Conservation (phyloP, 2,113 vertebrate genomes). For the Malaclemys terrapin region DNA sequence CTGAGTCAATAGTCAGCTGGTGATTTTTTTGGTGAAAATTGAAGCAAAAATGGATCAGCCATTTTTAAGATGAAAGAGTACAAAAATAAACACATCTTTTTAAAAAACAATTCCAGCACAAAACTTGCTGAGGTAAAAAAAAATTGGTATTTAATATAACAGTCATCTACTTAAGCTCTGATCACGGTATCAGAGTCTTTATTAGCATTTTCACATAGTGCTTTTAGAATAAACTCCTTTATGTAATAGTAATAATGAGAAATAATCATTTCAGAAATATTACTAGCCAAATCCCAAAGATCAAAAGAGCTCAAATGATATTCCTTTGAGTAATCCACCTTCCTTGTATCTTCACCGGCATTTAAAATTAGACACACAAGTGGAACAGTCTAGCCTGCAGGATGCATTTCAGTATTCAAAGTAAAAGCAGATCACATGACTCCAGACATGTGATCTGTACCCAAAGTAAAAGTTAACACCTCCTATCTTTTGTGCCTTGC, state of each 20-base stretch:
- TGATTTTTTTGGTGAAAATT: not conserved
- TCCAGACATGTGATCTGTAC: rapidly evolving
- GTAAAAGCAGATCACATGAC: rapidly evolving
- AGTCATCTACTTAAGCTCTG: not conserved
- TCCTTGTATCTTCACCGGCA: not conserved
- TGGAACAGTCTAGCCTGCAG: not conserved
- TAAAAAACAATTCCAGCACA: not conserved
- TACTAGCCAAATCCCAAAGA: conserved; percentile 51
- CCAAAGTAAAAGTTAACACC: not conserved
- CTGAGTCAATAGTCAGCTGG: not conserved
- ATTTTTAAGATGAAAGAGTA: not conserved
- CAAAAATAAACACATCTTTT: not conserved
- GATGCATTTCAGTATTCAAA: not conserved
- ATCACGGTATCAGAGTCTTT: conserved; percentile 26
- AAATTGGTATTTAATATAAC: conserved; percentile 3
- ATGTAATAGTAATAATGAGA: not conserved
- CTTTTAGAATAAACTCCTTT: conserved; percentile 45
- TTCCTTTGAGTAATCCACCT: conserved; percentile 12
- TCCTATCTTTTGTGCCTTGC: not conserved
- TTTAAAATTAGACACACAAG: not conserved
- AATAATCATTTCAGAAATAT: conserved; percentile 39
- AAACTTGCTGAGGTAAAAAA: conserved; percentile 29
- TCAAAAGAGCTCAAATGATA: conserved; percentile 29
- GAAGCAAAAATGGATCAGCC: rapidly evolving
- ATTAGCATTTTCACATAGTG: conserved; percentile 20